These are phyloP conservation scores for Cepphus grylle DNA, from an alignment of 2,113 vertebrate genomes.

Conservation along the genomic window DNA sequence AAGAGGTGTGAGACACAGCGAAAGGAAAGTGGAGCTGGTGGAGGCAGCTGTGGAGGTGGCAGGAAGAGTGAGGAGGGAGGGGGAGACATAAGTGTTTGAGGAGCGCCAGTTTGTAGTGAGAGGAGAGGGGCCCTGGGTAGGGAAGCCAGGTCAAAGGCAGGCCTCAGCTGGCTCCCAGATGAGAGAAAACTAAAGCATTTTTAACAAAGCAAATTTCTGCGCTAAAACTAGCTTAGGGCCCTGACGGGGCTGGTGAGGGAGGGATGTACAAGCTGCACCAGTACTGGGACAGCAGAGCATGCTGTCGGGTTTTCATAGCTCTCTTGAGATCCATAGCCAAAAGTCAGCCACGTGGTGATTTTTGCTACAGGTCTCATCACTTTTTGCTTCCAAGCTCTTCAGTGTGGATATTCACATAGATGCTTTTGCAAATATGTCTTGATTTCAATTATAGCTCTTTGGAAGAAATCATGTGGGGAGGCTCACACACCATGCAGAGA, in stretches of 20 bases:
- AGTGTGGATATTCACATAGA: background rate
- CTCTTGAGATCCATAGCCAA: background rate
- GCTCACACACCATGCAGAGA: background rate
- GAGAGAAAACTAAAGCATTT: background rate
- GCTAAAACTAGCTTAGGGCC: background rate
- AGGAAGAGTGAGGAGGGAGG: background rate
- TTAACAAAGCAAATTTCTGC: background rate
- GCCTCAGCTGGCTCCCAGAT: background rate
- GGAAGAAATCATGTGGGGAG: background rate
- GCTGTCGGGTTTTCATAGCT: background rate
- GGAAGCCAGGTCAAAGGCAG: background rate
- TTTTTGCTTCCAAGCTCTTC: background rate
- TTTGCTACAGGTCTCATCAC: background rate
- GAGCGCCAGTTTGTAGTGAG: background rate
- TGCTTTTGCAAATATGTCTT: background rate
- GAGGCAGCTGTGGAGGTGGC: background rate
- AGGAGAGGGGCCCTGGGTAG: accelerated
- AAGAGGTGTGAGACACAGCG: background rate
- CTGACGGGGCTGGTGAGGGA: background rate
- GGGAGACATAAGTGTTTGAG: background rate
- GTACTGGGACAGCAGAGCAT: background rate
- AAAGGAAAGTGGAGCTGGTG: background rate
- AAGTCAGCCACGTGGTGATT: background rate
- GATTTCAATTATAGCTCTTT: background rate
- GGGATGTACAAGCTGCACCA: background rate